A percentile compares a stretch with the other conserved stretches of the same genome.
Evolutionary conservation across 2,113 vertebrate species (phyloP).

Genomic region (Chloropsis cyanopogon): DNA sequence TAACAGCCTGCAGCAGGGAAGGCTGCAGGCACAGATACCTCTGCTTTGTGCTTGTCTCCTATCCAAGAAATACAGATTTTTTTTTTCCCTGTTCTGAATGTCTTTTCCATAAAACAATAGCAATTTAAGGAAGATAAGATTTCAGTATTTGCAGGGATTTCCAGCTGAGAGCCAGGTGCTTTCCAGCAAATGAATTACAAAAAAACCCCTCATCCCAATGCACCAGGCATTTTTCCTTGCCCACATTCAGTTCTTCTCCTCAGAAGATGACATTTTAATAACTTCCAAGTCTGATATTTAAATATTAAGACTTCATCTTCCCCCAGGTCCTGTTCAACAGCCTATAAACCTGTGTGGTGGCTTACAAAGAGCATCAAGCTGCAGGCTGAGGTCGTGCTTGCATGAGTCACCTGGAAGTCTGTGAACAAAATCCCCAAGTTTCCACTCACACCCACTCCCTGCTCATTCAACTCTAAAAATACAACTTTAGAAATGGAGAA

Average conservation of each 20-base stretch:
- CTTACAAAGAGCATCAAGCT: neutral
- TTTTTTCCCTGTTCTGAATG: neutral
- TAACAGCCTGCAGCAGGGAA: neutral
- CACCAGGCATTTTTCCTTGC: neutral
- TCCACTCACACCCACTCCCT: neutral
- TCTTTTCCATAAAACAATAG: neutral
- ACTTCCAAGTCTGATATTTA: neutral
- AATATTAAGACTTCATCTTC: neutral
- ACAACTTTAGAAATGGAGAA: neutral
- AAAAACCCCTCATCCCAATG: neutral
- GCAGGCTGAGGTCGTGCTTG: neutral
- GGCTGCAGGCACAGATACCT: neutral
- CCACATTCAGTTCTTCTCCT: neutral
- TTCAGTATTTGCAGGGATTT: neutral
- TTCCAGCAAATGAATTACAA: neutral
- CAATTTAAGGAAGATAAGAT: neutral
- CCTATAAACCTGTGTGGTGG: neutral
- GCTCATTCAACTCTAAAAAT: conserved; percentile 1
- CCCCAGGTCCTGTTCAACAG: neutral
- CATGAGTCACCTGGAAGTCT: neutral
- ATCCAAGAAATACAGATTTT: neutral
- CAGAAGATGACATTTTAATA: neutral
- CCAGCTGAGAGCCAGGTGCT: neutral
- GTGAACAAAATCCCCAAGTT: neutral
- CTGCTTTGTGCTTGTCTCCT: neutral